Evolutionary conservation across 2,888 invertebrate genomes (phyloP), one percentile per base, ranked within the genome.

Genomic region (Bellardia pandia): DNA sequence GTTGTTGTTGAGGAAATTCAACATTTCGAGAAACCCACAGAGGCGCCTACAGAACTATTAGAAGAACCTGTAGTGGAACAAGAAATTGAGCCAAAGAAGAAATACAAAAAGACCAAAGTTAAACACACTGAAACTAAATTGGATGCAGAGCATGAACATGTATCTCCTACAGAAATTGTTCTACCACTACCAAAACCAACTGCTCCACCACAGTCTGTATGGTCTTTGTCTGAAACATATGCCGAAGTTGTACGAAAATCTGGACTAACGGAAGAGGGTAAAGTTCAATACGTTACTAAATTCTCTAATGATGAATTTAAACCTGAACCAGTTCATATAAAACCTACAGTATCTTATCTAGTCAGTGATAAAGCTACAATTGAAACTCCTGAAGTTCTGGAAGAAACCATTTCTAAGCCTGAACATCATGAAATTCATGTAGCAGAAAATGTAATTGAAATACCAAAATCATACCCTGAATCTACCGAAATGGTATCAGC

Each of bases 231-330:
- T 3, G 93, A 93, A 89, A 93, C 93, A 0, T 93, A 93, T 86
- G 93, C 93, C 14, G 91, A 93, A 88, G 91, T 93, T 53, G 91
- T 93, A 0, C 91, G 87, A 69, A 93, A 93, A 62, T 92, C 93
- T 0, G 93, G 92, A 0, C 90, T 90, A 42, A 74, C 62, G 3
- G 88, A 90, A 14, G 90, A 90, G 8, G 89, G 91, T 2, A 90
- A 90, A 69, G 90, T 91, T 42, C 89, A 90, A 7, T 91, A 92
- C 82, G 89, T 89, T 48, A 71, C 75, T 1, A 13, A 37, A n/a
- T 45, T 30, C 23, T 53, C 13, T 8, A 62, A 62, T n/a, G 74
- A 51, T 9, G 0, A 53, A 7, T 6, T 13, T 60, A 14, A n/a
- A 16, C 23, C 14, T 4, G 33, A 40, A 40, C 66, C 58, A 0